Conservation (phyloP, 2,888 invertebrate species). For the Strigamia crassipes region DNA sequence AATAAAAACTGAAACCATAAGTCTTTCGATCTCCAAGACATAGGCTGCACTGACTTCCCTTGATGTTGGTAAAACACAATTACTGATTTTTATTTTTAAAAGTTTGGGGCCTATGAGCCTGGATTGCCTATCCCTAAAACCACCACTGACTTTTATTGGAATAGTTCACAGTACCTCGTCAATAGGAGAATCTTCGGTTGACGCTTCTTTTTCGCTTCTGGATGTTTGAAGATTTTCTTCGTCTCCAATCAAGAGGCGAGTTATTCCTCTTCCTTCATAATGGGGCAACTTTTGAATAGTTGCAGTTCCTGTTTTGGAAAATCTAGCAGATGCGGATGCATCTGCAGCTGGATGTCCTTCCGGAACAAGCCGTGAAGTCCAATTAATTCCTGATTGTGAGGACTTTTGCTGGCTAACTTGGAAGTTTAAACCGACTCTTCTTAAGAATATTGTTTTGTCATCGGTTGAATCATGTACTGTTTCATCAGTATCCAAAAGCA, state of each 20-base stretch:
- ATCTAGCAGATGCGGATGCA: neutral
- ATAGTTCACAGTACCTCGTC: neutral
- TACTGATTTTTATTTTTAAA: no score
- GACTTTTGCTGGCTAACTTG: neutral
- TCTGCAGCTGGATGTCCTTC: constrained; percentile 3
- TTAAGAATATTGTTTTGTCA: neutral
- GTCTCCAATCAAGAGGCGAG: neutral
- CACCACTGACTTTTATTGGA: no score
- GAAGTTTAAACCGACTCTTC: neutral
- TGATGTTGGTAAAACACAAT: no score
- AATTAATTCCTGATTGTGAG: neutral
- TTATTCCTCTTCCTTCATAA: neutral
- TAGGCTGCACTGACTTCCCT: no score
- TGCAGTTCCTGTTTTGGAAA: neutral
- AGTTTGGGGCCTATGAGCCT: no score
- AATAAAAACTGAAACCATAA: no score
- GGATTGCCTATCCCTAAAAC: no score
- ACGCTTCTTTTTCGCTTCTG: neutral
- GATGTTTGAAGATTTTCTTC: neutral
- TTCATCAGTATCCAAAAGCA: neutral
- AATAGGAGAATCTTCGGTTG: neutral
- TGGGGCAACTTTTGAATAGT: neutral
- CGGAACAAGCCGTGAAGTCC: neutral
- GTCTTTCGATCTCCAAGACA: no score
- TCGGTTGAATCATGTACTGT: neutral